Evolutionary conservation across 2,113 vertebrate species (phyloP).

Genomic region (Boulengeromyrus knoepffleri): DNA sequence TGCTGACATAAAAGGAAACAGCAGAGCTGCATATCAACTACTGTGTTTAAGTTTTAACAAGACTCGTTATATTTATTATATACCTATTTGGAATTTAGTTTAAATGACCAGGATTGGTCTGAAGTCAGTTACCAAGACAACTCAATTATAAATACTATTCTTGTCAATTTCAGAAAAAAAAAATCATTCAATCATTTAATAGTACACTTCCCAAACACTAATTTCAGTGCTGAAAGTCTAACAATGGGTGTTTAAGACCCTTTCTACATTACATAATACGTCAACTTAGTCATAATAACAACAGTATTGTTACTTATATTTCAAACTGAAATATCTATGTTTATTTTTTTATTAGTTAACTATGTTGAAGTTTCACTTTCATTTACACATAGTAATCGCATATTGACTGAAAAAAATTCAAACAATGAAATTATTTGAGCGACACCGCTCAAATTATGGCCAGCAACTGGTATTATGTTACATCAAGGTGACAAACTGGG

Average conservation of each 20-base stretch:
- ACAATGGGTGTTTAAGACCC: neutral
- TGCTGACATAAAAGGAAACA: neutral
- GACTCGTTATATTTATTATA: neutral
- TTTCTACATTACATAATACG: neutral
- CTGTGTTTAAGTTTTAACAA: neutral
- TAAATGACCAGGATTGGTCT: neutral
- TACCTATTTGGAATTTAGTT: neutral
- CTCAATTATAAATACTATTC: neutral
- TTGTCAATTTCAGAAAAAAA: neutral
- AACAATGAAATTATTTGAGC: neutral
- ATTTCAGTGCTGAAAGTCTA: neutral
- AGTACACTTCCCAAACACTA: neutral
- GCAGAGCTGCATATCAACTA: neutral
- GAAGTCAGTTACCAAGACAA: conserved; percentile 5
- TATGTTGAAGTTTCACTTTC: neutral
- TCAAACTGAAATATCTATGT: neutral
- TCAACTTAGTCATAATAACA: neutral
- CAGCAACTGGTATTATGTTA: neutral
- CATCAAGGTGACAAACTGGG: neutral
- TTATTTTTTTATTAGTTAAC: neutral
- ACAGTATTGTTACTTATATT: neutral
- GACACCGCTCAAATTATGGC: neutral
- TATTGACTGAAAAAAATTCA: neutral
- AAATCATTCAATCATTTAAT: neutral
- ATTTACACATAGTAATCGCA: neutral